Base-by-base conservation (phyloP, 2,797 vertebrate genomes). In the Anolis apletophallus region DNA sequence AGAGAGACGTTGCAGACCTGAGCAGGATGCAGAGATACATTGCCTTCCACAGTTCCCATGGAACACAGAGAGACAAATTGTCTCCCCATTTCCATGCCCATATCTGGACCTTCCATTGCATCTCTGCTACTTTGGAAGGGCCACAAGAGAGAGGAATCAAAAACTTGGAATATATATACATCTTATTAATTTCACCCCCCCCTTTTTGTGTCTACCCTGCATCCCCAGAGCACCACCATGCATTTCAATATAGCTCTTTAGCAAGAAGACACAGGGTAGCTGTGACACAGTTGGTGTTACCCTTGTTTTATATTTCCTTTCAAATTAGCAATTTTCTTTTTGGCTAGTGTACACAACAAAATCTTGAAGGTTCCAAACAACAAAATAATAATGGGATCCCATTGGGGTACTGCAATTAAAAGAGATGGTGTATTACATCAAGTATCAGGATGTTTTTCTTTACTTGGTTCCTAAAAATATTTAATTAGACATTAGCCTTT, bases 401-500 rank as follows among this genome's bases (percentile, higher is more conserved):
- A 57, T 81, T 46, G 10, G 50, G 12, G 34, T 72, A 73, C 29
- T 46, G 80, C 84, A 81, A 82, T 82, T 77, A 82, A 82, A 85
- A 61, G 74, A 82, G 64, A 71, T 55, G 57, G 84, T 67, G 34
- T 83, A 79, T 79, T 88, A 87, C 61, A 71, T 52, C 75, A 21
- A 71, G 73, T 14, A 78, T 91, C 72, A 19, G 21, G 29, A 17
- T 29, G 40, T 23, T 21, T 64, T 34, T 50, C 77, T 16, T 59
- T 26, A 21, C 1, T 34, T 6, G 2, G 4, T 52, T 10, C n/a
- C 36, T 83, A 2, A 29, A 77, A 61, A 64, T 10, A 69, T 64
- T 82, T 73, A 52, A 72, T 84, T 75, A 73, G 19, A 46, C 88
- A 87, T 87, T 87, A 82, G 85, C 78, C n/a, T 90, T 89, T 86